Evolutionary conservation across 1,140 invertebrate species (phyloP).

Genomic region (Neotoxoptera formosana): DNA sequence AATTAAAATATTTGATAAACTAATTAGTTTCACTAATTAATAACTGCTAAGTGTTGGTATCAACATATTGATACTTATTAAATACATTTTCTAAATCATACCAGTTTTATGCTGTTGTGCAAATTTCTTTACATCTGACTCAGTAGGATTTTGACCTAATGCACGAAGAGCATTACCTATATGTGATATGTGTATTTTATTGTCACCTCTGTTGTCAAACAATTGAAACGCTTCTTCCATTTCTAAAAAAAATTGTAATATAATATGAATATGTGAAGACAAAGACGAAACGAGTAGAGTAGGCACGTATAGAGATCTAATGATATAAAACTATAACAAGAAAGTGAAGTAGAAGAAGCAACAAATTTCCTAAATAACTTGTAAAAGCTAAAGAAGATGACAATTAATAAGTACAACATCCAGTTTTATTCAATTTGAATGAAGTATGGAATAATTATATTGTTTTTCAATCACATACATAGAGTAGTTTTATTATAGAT

Average conservation of each 20-base stretch:
- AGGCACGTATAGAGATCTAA: too few species aligned
- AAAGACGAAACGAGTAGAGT: too few species aligned
- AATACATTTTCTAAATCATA: constrained; percentile 60
- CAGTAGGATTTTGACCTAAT: constrained; percentile 98
- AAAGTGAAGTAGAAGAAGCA: too few species aligned
- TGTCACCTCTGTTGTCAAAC: constrained; percentile 97
- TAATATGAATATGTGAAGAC: not conserved
- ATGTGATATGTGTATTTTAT: constrained; percentile 96
- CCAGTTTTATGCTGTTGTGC: constrained; percentile 88
- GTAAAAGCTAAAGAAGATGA: too few species aligned
- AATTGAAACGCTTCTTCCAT: constrained; percentile 97
- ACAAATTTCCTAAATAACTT: too few species aligned
- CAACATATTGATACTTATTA: not conserved
- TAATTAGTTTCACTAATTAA: too few species aligned
- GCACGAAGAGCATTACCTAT: constrained; percentile 96
- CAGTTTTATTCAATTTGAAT: too few species aligned
- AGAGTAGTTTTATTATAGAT: too few species aligned
- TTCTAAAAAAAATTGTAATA: constrained; percentile 70
- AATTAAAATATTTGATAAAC: not conserved
- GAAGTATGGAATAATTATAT: too few species aligned
- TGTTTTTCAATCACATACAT: too few species aligned
- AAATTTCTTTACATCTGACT: constrained; percentile 96
- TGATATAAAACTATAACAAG: too few species aligned
- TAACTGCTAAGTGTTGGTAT: not conserved
- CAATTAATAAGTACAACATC: too few species aligned